Evolutionary conservation across 2,797 vertebrate species (phyloP).

Genomic region (Sphenodon punctatus): DNA sequence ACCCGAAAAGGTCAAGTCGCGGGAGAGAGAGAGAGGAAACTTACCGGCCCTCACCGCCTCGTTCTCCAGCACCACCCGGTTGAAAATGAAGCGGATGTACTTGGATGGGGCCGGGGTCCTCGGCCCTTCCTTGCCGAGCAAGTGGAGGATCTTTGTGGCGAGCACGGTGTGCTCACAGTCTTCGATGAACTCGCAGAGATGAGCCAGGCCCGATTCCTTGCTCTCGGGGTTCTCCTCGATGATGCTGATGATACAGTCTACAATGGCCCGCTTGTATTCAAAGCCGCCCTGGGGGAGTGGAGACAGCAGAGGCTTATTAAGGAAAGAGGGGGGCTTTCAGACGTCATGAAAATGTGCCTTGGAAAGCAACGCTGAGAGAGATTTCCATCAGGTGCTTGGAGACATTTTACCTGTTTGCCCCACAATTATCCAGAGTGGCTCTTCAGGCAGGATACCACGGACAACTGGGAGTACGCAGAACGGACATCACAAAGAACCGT

Average conservation of each 20-base stretch:
- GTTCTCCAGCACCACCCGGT: constrained; percentile 95
- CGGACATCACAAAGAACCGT: no score
- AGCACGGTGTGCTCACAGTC: constrained; percentile 98
- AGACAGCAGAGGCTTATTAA: not conserved
- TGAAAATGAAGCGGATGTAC: constrained; percentile 99
- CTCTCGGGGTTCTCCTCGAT: constrained; percentile 97
- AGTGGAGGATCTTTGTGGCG: constrained; percentile 96
- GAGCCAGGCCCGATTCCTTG: constrained; percentile 94
- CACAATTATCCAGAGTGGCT: no score
- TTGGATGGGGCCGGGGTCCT: constrained; percentile 92
- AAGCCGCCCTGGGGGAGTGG: constrained; percentile 88
- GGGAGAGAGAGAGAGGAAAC: no score
- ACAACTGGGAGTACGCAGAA: no score
- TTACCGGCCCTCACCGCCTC: constrained; percentile 94
- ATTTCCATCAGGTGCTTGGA: no score
- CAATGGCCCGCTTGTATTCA: constrained; percentile 97
- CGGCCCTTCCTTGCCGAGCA: constrained; percentile 94
- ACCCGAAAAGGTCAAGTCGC: no score
- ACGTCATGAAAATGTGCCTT: no score
- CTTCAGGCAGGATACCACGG: no score
- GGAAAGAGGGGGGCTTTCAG: no score
- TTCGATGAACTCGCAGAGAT: constrained; percentile 98
- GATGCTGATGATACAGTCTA: constrained; percentile 97
- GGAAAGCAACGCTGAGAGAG: fast-evolving
- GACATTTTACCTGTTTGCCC: no score